Conservation (phyloP, 23 tunicate species). For the Trididemnum miniatum region DNA sequence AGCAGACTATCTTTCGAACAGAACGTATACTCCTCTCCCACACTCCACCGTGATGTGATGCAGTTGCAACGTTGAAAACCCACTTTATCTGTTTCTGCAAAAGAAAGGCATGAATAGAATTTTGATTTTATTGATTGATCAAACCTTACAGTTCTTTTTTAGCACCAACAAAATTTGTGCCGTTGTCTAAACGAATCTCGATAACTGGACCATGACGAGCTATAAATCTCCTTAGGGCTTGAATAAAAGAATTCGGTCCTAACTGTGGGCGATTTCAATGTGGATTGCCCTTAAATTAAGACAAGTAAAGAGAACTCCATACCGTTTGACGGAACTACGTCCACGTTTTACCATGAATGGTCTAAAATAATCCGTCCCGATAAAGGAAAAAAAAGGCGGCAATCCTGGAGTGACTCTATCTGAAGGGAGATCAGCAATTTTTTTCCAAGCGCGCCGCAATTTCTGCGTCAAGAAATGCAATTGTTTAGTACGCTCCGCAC, state of each 20-base stretch:
- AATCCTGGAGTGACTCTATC: slow-evolving; percentile 27
- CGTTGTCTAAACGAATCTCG: slow-evolving; percentile 38
- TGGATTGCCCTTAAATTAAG: slow-evolving; percentile 35
- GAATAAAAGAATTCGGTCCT: slow-evolving; percentile 24
- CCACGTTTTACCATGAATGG: slow-evolving; percentile 6
- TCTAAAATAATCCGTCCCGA: slow-evolving; percentile 37
- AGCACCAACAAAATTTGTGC: slow-evolving; percentile 49
- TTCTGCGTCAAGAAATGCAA: not conserved
- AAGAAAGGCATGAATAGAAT: too few species aligned
- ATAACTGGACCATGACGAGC: slow-evolving; percentile 30
- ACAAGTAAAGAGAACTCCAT: slow-evolving; percentile 32
- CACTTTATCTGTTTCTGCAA: not conserved
- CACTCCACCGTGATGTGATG: not conserved
- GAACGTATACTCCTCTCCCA: not conserved
- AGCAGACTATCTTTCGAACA: not conserved
- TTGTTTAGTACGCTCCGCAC: not conserved
- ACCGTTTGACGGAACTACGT: slow-evolving; percentile 30
- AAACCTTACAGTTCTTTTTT: slow-evolving; percentile 14
- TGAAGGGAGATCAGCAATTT: slow-evolving; percentile 25
- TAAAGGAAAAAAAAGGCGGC: slow-evolving; percentile 40
- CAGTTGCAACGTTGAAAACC: not conserved
- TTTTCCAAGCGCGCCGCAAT: not conserved
- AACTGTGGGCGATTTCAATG: slow-evolving; percentile 38
- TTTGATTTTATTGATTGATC: slow-evolving; percentile 27
- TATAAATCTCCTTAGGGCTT: slow-evolving; percentile 26